Percentiles rank a stretch among this genome's conserved stretches.
These are phyloP conservation scores for Girardinichthys multiradiatus DNA, from an alignment of 2,113 vertebrate species.

Conservation along the genomic window DNA sequence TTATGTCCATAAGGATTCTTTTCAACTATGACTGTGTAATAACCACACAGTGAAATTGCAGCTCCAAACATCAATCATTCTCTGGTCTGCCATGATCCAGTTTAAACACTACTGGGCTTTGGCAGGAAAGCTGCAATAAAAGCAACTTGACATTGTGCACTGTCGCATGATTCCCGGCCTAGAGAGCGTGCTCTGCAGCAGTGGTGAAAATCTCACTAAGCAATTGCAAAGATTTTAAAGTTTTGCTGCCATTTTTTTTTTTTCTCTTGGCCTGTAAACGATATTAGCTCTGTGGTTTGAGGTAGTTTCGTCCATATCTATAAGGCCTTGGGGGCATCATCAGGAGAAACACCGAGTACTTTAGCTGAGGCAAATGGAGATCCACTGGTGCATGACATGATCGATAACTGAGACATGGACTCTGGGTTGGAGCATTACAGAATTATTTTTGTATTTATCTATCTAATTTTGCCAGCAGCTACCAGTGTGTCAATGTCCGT, in stretches of 20 bases:
- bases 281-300: not conserved
- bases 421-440: slow-evolving; percentile 38
- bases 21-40: slow-evolving; percentile 42
- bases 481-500: slow-evolving; percentile 64
- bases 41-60: slow-evolving; percentile 43
- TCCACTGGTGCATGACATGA: slow-evolving; percentile 46
- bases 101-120: slow-evolving; percentile 63
- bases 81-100: slow-evolving; percentile 51
- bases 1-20: slow-evolving; percentile 43
- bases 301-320: slow-evolving; percentile 10
- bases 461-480: slow-evolving; percentile 60
- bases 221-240: slow-evolving; percentile 21
- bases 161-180: slow-evolving; percentile 41
- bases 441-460: slow-evolving; percentile 68
- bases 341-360: slow-evolving; percentile 9
- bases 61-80: slow-evolving; percentile 54
- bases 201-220: slow-evolving; percentile 41
- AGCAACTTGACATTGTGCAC: slow-evolving; percentile 65
- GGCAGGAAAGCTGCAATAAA: slow-evolving; percentile 59
- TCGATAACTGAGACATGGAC: slow-evolving; percentile 58
- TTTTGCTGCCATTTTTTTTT: slow-evolving; percentile 1
- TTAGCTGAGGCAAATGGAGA: slow-evolving; percentile 44
- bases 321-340: slow-evolving; percentile 31
- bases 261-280: slow-evolving; percentile 7
- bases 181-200: slow-evolving; percentile 29